Percentiles rank a stretch among this genome's conserved stretches.
These are phyloP conservation scores for Danio albolineatus DNA, from an alignment of 2,797 vertebrate genomes.

Conservation along the genomic window DNA sequence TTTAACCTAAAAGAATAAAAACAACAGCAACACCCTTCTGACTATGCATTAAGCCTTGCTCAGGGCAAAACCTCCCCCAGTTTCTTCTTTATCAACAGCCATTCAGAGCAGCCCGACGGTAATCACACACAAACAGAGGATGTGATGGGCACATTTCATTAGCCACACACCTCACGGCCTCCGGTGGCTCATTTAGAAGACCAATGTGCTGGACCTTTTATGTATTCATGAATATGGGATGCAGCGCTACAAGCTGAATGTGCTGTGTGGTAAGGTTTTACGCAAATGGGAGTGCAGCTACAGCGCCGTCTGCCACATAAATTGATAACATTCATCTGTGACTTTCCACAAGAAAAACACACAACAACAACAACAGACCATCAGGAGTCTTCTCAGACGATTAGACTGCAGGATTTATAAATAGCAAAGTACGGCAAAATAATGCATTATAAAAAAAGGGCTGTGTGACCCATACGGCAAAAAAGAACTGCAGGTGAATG, in stretches of 20 bases:
- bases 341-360: constrained; percentile 23
- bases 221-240: constrained; percentile 45
- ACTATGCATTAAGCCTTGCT: constrained; percentile 10
- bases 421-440: neutral
- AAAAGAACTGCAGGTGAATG: no score
- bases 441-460: neutral
- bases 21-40: neutral
- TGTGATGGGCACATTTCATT: constrained; percentile 54
- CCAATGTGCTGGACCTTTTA: constrained; percentile 44
- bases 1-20: constrained; percentile 6
- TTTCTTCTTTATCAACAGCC: constrained; percentile 49
- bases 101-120: constrained; percentile 31
- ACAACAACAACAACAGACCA: neutral
- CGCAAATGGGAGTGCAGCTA: constrained; percentile 12
- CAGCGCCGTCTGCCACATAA: neutral
- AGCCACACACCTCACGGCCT: constrained; percentile 39
- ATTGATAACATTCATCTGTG: constrained; percentile 26
- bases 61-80: constrained; percentile 10
- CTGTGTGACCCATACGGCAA: neutral
- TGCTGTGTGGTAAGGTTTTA: constrained; percentile 35
- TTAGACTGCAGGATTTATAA: neutral
- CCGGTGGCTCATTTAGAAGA: constrained; percentile 54
- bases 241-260: constrained; percentile 30
- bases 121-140: constrained; percentile 46
- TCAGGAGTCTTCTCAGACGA: neutral